These are phyloP conservation scores for Netelia fuscicornis DNA, from an alignment of 2,888 invertebrate genomes.

Conservation along the genomic window DNA sequence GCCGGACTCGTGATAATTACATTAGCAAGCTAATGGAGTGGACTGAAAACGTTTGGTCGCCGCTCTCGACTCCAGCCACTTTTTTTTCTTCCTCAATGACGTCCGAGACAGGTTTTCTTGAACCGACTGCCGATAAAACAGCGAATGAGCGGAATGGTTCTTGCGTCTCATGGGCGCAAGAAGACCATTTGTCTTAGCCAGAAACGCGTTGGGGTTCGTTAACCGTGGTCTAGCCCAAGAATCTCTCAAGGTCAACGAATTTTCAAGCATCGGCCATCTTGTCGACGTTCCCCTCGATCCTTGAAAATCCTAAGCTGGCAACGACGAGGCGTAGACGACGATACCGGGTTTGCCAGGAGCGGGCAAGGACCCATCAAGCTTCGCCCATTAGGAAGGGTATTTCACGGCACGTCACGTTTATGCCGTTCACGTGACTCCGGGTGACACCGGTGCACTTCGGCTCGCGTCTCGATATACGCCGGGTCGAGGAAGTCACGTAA, in stretches of 20 bases:
- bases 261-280: no score
- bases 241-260: no score
- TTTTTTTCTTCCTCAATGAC: constrained; percentile 30
- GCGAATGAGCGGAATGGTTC: constrained; percentile 32
- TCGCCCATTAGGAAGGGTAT: constrained; percentile 81
- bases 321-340: constrained; percentile 26
- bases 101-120: constrained; percentile 46
- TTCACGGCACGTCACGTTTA: constrained; percentile 83
- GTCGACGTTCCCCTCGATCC: neutral
- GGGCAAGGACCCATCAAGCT: constrained; percentile 77
- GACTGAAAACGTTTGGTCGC: constrained; percentile 67
- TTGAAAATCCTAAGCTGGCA: constrained; percentile 12
- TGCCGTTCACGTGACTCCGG: constrained; percentile 82
- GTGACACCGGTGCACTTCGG: constrained; percentile 75
- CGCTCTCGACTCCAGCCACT: constrained; percentile 43
- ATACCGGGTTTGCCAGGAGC: constrained; percentile 38
- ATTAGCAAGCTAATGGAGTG: constrained; percentile 80
- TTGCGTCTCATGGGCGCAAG: neutral
- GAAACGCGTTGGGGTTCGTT: no score
- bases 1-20: constrained; percentile 79
- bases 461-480: constrained; percentile 70
- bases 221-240: no score
- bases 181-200: neutral
- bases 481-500: constrained; percentile 77
- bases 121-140: constrained; percentile 55